Percentiles rank a stretch among this genome's conserved stretches.
Evolutionary conservation across 1,140 invertebrate species (phyloP).

Genomic region (Conus ventricosus): DNA sequence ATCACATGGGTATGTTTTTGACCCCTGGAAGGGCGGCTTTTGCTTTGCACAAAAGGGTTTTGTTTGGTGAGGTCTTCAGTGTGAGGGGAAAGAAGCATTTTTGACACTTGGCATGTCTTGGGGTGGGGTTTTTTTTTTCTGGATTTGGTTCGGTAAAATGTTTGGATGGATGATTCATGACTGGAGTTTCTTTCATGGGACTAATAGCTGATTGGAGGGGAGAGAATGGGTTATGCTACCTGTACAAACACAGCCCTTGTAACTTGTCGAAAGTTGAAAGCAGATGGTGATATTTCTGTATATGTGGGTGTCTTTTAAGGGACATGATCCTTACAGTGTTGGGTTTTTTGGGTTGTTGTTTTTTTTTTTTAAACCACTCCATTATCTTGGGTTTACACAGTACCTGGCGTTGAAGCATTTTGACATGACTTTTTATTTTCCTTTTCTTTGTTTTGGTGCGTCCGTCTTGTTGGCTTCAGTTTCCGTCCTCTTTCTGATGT

Average conservation of each 20-base stretch:
- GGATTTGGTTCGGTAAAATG: not conserved
- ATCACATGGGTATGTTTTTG: too few species aligned
- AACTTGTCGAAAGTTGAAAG: not conserved
- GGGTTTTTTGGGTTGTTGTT: not conserved
- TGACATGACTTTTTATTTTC: too few species aligned
- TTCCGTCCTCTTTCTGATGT: slow-evolving; percentile 11
- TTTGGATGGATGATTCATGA: not conserved
- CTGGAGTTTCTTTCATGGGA: not conserved
- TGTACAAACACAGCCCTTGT: too few species aligned
- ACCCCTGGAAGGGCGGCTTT: too few species aligned
- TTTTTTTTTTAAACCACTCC: not conserved
- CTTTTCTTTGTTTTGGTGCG: not conserved
- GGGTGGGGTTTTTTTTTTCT: too few species aligned
- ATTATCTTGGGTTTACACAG: too few species aligned
- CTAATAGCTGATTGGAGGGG: not conserved
- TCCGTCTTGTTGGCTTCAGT: slow-evolving; percentile 20
- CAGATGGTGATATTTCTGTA: not conserved
- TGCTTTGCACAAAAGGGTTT: too few species aligned
- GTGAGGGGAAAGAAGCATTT: too few species aligned
- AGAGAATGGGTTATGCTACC: not conserved
- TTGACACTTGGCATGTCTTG: too few species aligned
- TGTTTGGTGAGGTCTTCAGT: too few species aligned
- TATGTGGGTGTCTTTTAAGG: not conserved
- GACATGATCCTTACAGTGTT: not conserved
- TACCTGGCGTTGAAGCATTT: too few species aligned